phyloP scores from a whole-genome alignment of 2,113 vertebrate genomes.

The Andinoacara biseriatus region DNA sequence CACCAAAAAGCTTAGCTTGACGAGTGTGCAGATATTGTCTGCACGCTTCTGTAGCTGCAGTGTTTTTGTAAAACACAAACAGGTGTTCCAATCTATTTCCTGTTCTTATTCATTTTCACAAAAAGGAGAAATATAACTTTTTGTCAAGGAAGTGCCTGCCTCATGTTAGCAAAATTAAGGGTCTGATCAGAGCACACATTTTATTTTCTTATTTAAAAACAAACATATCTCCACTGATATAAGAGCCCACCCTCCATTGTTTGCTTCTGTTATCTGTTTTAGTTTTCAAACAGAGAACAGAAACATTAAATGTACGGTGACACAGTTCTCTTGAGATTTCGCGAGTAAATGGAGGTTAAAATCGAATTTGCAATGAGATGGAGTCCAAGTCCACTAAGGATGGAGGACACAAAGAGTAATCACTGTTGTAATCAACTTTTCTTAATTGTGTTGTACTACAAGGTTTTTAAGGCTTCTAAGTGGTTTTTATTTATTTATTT shows the following conservation, averaged over 20 bases:
- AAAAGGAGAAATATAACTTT: neutral
- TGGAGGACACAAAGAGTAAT: neutral
- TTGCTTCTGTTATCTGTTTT: neutral
- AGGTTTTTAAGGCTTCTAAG: neutral
- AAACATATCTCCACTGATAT: neutral
- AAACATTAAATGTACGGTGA: neutral
- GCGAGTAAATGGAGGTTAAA: neutral
- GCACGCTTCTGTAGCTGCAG: neutral
- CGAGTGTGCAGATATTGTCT: neutral
- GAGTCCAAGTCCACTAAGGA: neutral
- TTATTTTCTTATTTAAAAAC: neutral
- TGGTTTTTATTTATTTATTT: neutral
- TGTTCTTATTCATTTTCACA: neutral
- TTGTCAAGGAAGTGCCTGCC: rapidly evolving
- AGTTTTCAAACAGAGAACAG: neutral
- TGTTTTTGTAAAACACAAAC: neutral
- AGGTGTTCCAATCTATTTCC: rapidly evolving
- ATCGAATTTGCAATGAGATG: neutral
- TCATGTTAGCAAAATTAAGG: neutral
- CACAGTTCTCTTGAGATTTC: neutral
- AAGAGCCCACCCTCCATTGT: neutral
- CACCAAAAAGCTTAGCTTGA: rapidly evolving
- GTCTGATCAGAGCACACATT: neutral
- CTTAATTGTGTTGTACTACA: neutral
- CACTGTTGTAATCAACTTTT: neutral